Percentiles rank a stretch among this genome's conserved stretches.
Evolutionary conservation across 2,113 vertebrate species (phyloP).

Genomic region (Scophthalmus maximus): DNA sequence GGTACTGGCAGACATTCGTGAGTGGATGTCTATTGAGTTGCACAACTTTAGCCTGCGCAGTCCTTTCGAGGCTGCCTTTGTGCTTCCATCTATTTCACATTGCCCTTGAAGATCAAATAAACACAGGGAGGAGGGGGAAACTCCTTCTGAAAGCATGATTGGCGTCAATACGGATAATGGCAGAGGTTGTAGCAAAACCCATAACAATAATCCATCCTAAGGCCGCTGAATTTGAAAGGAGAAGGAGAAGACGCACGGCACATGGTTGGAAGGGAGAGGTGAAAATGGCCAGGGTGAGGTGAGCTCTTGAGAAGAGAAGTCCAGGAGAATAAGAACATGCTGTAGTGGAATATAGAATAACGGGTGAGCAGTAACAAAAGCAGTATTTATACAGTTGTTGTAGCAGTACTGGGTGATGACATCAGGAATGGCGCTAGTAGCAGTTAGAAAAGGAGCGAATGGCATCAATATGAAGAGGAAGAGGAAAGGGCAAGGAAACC

Average conservation of each 20-base stretch:
- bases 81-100: slow-evolving; percentile 66
- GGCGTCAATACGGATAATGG: slow-evolving; percentile 62
- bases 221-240: slow-evolving; percentile 51
- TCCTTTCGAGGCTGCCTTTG: slow-evolving; percentile 64
- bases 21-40: slow-evolving; percentile 63
- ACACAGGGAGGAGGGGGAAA: slow-evolving; percentile 49
- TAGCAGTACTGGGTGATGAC: neutral
- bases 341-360: slow-evolving; percentile 9
- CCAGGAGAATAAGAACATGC: slow-evolving; percentile 9
- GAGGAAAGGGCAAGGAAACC: slow-evolving; percentile 11
- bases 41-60: slow-evolving; percentile 59
- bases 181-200: slow-evolving; percentile 56
- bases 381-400: too few species aligned
- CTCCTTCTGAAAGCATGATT: slow-evolving; percentile 69
- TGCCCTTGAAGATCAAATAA: slow-evolving; percentile 80
- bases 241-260: slow-evolving; percentile 25
- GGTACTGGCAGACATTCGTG: slow-evolving; percentile 72
- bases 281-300: slow-evolving; percentile 27
- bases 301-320: slow-evolving; percentile 31
- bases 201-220: slow-evolving; percentile 73
- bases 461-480: neutral
- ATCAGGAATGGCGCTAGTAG: neutral
- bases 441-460: neutral
- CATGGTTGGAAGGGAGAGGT: slow-evolving; percentile 37
- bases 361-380: neutral